Conservation (phyloP, 2,888 invertebrate genomes). For the Apamea epomidion region DNA sequence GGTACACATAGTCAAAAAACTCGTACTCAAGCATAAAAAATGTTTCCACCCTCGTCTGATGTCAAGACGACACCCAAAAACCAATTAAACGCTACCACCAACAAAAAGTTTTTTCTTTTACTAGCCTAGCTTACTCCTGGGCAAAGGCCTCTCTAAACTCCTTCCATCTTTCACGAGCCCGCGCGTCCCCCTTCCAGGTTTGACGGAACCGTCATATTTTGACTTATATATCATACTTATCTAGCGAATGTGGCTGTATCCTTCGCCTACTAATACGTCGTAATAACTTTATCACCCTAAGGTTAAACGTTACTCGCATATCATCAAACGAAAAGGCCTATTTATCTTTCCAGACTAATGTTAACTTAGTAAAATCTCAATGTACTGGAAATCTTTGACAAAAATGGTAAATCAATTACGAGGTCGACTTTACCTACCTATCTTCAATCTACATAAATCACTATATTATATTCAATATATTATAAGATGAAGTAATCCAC, state of each 20-base stretch:
- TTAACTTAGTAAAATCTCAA: background rate
- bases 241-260: background rate
- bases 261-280: background rate
- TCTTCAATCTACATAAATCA: background rate
- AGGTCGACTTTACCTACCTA: background rate
- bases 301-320: background rate
- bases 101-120: background rate
- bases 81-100: too few relatives aligned
- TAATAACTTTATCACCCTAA: background rate
- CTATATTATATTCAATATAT: background rate
- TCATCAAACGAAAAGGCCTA: background rate
- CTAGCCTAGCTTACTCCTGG: too few relatives aligned
- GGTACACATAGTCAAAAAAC: too few relatives aligned
- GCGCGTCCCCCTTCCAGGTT: too few relatives aligned
- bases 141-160: too few relatives aligned
- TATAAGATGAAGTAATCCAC: background rate
- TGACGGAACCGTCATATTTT: background rate
- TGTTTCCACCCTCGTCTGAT: too few relatives aligned
- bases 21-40: too few relatives aligned
- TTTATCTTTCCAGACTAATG: background rate
- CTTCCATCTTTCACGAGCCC: too few relatives aligned
- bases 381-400: background rate
- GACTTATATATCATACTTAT: background rate
- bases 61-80: background rate
- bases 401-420: background rate